Base-by-base conservation (phyloP, 2,797 vertebrate genomes). In the Hypotaenidia okinawae region DNA sequence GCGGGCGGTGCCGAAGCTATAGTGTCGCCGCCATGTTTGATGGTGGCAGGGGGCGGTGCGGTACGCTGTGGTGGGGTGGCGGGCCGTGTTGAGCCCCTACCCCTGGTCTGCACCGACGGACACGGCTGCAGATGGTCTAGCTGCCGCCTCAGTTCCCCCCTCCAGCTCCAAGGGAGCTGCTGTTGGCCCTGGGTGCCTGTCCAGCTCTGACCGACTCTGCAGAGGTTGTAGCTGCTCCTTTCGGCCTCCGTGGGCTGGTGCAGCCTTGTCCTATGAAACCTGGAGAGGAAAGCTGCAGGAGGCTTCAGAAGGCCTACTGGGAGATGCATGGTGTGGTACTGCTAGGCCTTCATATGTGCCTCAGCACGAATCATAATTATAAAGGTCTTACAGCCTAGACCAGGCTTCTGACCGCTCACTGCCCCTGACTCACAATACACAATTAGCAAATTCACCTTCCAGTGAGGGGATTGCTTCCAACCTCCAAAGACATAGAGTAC, bases 31-130 rank as follows among this genome's bases (percentile, higher is more conserved):
- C 96, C 88, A 93, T 94, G 49, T 94, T 92, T 87, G 33, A 28
- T 4, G 11, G 30, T 57, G 91, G 89, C 37, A 58, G 22, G 16
- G 5, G 24, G 23, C 1, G 6, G 66, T 0, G 3, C 1, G 13
- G 16, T 19, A 1, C 1, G 13, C 6, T 9, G 25, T 17, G n/a
- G n/a, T 2, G 6, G 27, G 1, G 4, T 1, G 4, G 43, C 4
- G 2, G 24, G 24, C 5, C 4, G 21, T 13, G 9, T 14, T 6
- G 12, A 6, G 13, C 12, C 7, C 21, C 32, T 21, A 11, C 27
- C 5, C 3, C 7, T 3, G 27, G 11, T 23, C 12, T 18, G 27
- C 8, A 5, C 3, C 5, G 13, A 10, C 2, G 8, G 32, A 14
- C 3, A 7, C 2, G 11, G 33, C 47, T 6, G 27, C 7, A 8